Evolutionary conservation across 2,888 invertebrate genomes (phyloP), one percentile per base, ranked within the genome.

Genomic region (Polydrusus cervinus): DNA sequence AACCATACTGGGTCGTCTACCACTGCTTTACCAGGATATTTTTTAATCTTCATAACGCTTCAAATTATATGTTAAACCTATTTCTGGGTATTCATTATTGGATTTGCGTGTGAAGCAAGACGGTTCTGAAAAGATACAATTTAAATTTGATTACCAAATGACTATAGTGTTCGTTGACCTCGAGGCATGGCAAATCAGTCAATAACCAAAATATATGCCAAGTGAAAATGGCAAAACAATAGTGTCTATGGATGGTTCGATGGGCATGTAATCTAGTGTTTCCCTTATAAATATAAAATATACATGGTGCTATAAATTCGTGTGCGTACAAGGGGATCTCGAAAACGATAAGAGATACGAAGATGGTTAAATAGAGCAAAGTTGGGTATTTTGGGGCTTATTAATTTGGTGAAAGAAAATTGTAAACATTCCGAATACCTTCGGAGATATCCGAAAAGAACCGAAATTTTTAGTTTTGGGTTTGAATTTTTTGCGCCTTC

Each of bases 21-120:
- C 84, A 95, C 94, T 79, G 93, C 95, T 88, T 94, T 93, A 79
- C 95, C 95, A 53, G 95, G 95, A 87, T 95, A 94, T 83, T 93
- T 93, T 86, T 94, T 93, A 79, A 95, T 93, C 90, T 94, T 94
- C 95, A 95, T 95, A 7, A 9, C 13, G 34, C n/a, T 25, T 25
- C 3, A 11, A 61, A 14, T n/a, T 61, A 18, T 16, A 25, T 16
- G 1, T 16, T 60, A 7, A 40, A 11, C 16, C 0, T 20, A 8
- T 20, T 55, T 55, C 18, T 67, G 14, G 20, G 3, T 40, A 13
- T 18, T 53, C 25, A 51, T 34, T 40, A 67, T 53, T 53, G 18
- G 38, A 34, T 34, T 30, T 9, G 20, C 55, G 30, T 25, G 6
- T 38, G 38, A 38, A 38, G 18, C 18, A 18, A 14, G 9, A 34